A percentile compares a stretch with the other conserved stretches of the same genome.
phyloP scores from a whole-genome alignment of 2,113 vertebrate species.

The Pristiophorus japonicus region DNA sequence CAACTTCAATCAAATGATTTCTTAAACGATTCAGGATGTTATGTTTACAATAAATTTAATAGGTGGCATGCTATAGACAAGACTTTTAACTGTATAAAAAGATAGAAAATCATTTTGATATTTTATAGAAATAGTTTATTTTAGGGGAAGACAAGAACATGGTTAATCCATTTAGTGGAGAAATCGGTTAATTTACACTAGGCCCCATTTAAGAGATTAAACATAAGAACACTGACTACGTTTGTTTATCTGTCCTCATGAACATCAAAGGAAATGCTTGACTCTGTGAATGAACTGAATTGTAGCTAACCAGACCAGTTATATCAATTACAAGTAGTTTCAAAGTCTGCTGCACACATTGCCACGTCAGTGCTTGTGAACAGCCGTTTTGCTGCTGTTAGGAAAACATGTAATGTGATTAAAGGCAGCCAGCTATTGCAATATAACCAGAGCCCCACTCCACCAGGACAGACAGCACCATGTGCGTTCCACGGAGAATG shows the following conservation, averaged over 20 bases:
- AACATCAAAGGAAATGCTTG: neutral
- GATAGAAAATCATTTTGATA: neutral
- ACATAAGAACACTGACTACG: neutral
- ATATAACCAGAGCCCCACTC: too few relatives aligned
- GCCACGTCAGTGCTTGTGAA: neutral
- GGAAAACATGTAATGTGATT: neutral
- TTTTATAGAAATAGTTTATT: neutral
- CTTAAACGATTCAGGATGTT: neutral
- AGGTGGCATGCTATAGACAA: neutral
- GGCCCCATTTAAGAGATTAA: neutral
- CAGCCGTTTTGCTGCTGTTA: neutral
- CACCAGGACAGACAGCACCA: too few relatives aligned
- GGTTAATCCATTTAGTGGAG: neutral
- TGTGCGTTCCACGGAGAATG: too few relatives aligned
- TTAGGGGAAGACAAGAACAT: neutral
- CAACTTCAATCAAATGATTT: neutral
- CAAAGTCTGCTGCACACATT: neutral
- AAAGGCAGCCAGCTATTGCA: constrained; percentile 33
- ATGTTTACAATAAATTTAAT: neutral
- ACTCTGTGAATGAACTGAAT: neutral
- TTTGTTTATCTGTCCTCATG: neutral
- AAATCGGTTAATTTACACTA: neutral
- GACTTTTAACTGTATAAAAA: neutral
- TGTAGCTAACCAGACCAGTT: neutral
- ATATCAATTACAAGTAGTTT: neutral